A percentile compares a stretch with the other conserved stretches of the same genome.
Evolutionary conservation across 2,888 invertebrate genomes (phyloP).

Genomic region (Erynnis tages): DNA sequence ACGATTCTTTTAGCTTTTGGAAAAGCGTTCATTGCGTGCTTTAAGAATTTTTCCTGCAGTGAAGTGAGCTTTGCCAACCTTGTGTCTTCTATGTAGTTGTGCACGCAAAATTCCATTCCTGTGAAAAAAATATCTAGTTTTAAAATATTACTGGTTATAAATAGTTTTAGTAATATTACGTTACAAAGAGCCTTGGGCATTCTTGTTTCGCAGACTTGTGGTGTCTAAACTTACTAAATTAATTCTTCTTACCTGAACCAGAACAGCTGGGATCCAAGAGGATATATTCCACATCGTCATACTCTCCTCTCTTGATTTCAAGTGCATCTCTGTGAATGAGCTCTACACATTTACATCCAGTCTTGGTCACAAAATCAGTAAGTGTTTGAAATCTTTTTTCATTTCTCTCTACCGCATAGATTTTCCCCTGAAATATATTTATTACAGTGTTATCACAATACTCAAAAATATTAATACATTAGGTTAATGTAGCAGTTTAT

Average conservation of each 20-base stretch:
- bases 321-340: conserved; percentile 88
- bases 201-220: too few relatives aligned
- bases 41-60: conserved; percentile 91
- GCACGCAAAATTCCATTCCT: conserved; percentile 70
- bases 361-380: conserved; percentile 82
- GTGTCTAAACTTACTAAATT: too few relatives aligned
- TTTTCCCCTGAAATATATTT: conserved; percentile 83
- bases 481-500: too few relatives aligned
- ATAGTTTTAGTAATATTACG: too few relatives aligned
- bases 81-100: conserved; percentile 66
- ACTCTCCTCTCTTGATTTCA: conserved; percentile 80
- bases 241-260: conserved; percentile 89
- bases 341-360: conserved; percentile 85
- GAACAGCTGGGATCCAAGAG: conserved; percentile 99
- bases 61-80: conserved; percentile 86
- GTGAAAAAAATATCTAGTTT: too few relatives aligned
- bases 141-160: too few relatives aligned
- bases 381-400: conserved; percentile 84
- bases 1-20: conserved; percentile 92
- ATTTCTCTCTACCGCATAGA: conserved; percentile 92
- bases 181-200: too few relatives aligned
- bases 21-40: conserved; percentile 91
- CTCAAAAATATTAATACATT: too few relatives aligned
- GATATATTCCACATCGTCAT: conserved; percentile 90
- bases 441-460: too few relatives aligned